Base-by-base conservation (phyloP, 2,888 invertebrate genomes). In the Drosophila koepferae region DNA sequence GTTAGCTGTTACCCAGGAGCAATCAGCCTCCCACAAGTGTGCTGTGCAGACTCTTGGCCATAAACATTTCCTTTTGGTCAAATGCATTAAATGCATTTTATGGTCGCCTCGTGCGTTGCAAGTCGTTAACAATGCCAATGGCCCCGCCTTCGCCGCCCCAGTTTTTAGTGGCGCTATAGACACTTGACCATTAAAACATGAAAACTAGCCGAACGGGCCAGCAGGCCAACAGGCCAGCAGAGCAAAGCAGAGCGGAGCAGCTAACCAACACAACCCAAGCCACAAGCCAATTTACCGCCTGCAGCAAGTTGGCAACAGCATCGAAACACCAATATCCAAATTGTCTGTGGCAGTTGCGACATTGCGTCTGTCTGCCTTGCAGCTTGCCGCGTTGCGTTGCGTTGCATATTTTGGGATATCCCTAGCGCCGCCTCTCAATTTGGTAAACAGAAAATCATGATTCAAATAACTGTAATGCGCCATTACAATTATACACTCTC, bases 31-130 rank as follows among this genome's bases (percentile, higher is more conserved):
- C 48, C 60, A 40, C 60, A 31, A 31, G 49, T 28, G 40, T 23
- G 2, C 44, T 23, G 43, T 18, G 18, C 58, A 43, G 44, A 34
- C 40, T 56, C 36, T 43, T 43, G 23, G 49, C 60, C 60, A 74
- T 74, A 74, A 74, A 74, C 62, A 74, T 74, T 69, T 70, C 55
- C 74, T 69, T 73, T 74, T 74, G 70, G 53, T 70, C 70, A 74
- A 70, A 67, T 51, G 48, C 67, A 55, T 59, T 74, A 77, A 66
- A 63, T 71, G 75, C 74, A 69, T 55, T 74, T 75, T 75, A 74
- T 71, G 61, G 48, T 43, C 51, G 67, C 63, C 74, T 70, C 58
- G 66, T 64, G 74, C 63, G 60, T 55, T 74, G 78, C 72, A 65
- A 16, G 67, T 71, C 77, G 78, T 77, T 77, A 77, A 77, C 74